phyloP scores from a whole-genome alignment of 2,888 invertebrate genomes.

The Ectemnius lituratus region DNA sequence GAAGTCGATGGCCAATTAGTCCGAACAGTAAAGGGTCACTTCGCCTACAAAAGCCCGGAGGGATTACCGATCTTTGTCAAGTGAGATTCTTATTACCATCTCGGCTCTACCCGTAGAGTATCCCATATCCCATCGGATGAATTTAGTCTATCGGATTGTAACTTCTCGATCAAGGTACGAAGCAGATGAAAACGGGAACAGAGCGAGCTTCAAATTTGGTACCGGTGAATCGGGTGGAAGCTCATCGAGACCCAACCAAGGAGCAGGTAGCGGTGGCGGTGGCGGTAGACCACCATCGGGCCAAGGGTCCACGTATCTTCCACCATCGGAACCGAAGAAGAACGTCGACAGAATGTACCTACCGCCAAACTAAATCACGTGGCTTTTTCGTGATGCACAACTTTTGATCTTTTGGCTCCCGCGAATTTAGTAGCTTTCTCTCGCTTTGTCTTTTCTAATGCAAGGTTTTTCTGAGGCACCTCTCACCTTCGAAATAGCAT shows the following conservation, averaged over 20 bases:
- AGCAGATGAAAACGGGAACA: slow-evolving; percentile 75
- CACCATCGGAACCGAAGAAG: slow-evolving; percentile 48
- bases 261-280: slow-evolving; percentile 28
- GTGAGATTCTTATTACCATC: slow-evolving; percentile 55
- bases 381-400: background rate
- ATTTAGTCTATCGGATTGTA: too few relatives aligned
- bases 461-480: too few relatives aligned
- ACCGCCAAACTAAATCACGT: slow-evolving; percentile 59
- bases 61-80: slow-evolving; percentile 73
- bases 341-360: slow-evolving; percentile 66
- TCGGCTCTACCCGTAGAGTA: too few relatives aligned
- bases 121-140: too few relatives aligned
- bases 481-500: too few relatives aligned
- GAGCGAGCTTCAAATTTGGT: slow-evolving; percentile 74
- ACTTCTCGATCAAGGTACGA: slow-evolving; percentile 63
- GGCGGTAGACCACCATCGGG: slow-evolving; percentile 11
- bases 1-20: slow-evolving; percentile 69
- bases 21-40: slow-evolving; percentile 69
- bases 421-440: too few relatives aligned
- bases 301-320: slow-evolving; percentile 55
- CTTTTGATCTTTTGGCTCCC: too few relatives aligned
- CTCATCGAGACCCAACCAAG: slow-evolving; percentile 24
- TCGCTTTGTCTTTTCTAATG: too few relatives aligned
- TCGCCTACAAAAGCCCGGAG: slow-evolving; percentile 73
- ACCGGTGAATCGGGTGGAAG: slow-evolving; percentile 39